These are phyloP conservation scores for Channa argus DNA, from an alignment of 2,113 vertebrate species.

Conservation along the genomic window DNA sequence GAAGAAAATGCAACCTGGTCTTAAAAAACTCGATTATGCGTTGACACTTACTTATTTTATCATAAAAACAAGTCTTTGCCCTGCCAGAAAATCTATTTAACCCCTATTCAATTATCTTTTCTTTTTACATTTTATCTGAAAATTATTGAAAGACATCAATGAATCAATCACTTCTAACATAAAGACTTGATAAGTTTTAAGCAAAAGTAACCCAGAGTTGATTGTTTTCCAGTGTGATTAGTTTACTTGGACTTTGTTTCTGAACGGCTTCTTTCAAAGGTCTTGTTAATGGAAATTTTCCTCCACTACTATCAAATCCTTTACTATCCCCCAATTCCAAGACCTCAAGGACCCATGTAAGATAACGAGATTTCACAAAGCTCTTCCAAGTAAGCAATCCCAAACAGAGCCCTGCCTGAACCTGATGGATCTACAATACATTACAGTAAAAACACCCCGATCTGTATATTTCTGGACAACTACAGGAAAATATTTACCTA, in stretches of 20 bases:
- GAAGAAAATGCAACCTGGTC: not conserved
- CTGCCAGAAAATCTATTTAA: not conserved
- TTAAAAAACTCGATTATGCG: no score
- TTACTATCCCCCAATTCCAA: conserved; percentile 20
- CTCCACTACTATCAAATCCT: conserved; percentile 6
- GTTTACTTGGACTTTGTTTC: conserved; percentile 18
- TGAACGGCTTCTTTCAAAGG: not conserved
- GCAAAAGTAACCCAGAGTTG: not conserved
- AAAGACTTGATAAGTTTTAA: not conserved
- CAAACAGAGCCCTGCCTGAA: not conserved
- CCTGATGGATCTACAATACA: not conserved
- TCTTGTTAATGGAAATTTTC: not conserved
- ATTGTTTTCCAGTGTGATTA: not conserved
- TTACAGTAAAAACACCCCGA: not conserved
- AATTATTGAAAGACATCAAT: not conserved
- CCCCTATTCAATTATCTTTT: not conserved
- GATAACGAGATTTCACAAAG: conserved; percentile 57
- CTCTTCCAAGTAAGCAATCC: conserved; percentile 23
- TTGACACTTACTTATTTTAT: no score
- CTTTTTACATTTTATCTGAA: not conserved
- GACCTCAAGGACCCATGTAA: conserved; percentile 9
- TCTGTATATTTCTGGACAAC: no score
- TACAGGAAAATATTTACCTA: no score
- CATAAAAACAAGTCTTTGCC: not conserved
- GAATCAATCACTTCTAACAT: not conserved